Conservation (phyloP, 2,888 invertebrate species). For the Choristoneura rosaceana region DNA sequence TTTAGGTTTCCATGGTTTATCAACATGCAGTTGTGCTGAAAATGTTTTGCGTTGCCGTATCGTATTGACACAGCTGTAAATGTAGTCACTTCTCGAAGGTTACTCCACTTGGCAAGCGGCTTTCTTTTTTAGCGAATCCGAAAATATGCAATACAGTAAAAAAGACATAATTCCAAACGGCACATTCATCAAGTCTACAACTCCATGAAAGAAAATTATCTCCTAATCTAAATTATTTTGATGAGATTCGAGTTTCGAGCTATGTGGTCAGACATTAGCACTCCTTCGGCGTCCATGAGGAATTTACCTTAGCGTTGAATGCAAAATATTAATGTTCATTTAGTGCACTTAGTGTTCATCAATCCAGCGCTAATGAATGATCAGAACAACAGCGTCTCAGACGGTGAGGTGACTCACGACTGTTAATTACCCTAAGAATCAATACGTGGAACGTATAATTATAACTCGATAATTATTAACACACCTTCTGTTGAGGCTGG, state of each 20-base stretch:
- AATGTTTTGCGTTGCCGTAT: not conserved
- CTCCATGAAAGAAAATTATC: not conserved
- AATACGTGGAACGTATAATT: constrained; percentile 6
- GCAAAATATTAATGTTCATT: constrained; percentile 26
- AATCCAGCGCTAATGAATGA: constrained; percentile 28
- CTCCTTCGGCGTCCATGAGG: not conserved
- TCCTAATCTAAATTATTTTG: not conserved
- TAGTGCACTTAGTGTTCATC: constrained; percentile 8
- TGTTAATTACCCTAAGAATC: constrained; percentile 18
- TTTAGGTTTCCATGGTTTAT: constrained; percentile 7
- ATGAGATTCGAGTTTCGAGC: not conserved
- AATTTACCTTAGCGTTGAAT: constrained; percentile 27
- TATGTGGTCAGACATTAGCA: not conserved
- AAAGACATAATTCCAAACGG: not conserved
- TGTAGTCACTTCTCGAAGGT: not conserved
- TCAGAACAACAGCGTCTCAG: constrained; percentile 30
- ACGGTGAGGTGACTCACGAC: constrained; percentile 5
- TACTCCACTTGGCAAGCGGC: not conserved
- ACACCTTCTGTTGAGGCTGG: not conserved
- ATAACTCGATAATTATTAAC: constrained; percentile 27
- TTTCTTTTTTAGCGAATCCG: constrained; percentile 1
- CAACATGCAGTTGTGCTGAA: not conserved
- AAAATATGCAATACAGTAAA: not conserved
- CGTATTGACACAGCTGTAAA: constrained; percentile 9
- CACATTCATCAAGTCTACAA: not conserved